Conservation (phyloP, 1,140 invertebrate genomes). For the Lordiphosa stackelbergi region DNA sequence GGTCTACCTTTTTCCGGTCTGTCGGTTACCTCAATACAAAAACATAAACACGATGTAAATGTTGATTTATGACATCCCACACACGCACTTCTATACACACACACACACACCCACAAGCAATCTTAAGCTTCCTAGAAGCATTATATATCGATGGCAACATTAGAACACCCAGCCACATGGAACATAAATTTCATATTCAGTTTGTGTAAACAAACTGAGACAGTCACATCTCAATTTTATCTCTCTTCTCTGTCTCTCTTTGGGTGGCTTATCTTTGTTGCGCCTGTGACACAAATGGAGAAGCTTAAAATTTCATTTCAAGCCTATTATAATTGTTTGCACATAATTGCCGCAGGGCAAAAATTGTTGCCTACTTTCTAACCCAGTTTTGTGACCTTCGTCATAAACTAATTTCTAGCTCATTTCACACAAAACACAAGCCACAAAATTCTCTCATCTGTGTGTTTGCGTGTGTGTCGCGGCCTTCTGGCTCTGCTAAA, state of each 20-base stretch:
- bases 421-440: slow-evolving; percentile 45
- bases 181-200: slow-evolving; percentile 57
- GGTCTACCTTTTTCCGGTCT: slow-evolving; percentile 29
- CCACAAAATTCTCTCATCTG: slow-evolving; percentile 9
- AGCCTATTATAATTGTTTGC: slow-evolving; percentile 57
- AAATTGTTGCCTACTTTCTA: slow-evolving; percentile 24
- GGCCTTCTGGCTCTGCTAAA: slow-evolving; percentile 55
- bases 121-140: slow-evolving; percentile 41
- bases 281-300: slow-evolving; percentile 40
- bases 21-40: slow-evolving; percentile 21
- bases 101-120: slow-evolving; percentile 27
- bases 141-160: slow-evolving; percentile 64
- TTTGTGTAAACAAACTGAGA: slow-evolving; percentile 60
- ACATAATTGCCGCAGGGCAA: slow-evolving; percentile 26
- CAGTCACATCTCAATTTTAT: slow-evolving; percentile 55
- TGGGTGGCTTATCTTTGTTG: slow-evolving; percentile 29
- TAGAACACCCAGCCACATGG: slow-evolving; percentile 5
- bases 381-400: slow-evolving; percentile 43
- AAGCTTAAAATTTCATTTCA: slow-evolving; percentile 57
- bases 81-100: slow-evolving; percentile 3
- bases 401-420: slow-evolving; percentile 68
- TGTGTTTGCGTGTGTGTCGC: slow-evolving; percentile 9
- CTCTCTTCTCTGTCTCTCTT: not conserved
- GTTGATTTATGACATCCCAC: slow-evolving; percentile 56
- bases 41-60: slow-evolving; percentile 59